A percentile compares a stretch with the other conserved stretches of the same genome.
Conservation (phyloP, 2,797 vertebrate species). For the Myotis planiceps region DNA sequence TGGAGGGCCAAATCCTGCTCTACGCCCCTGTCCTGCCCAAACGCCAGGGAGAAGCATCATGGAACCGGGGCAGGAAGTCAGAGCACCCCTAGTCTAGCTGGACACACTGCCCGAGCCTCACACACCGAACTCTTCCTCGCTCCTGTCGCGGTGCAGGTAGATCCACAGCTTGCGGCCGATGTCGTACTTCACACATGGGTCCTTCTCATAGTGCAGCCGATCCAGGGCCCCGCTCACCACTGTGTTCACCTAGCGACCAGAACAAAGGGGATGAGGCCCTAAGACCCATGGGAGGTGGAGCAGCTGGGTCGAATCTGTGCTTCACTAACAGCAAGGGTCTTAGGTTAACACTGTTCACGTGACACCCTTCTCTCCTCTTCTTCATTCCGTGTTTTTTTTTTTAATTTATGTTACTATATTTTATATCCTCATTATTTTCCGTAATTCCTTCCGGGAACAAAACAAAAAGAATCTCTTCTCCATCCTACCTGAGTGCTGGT, state of each 20-base stretch:
- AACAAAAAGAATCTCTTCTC: background rate
- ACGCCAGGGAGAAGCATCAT: background rate
- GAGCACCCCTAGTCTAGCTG: background rate
- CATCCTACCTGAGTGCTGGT: constrained; percentile 95
- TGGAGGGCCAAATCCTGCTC: background rate
- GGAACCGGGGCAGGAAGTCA: background rate
- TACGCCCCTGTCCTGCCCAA: background rate
- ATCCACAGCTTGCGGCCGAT: constrained; percentile 98
- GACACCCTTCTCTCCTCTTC: background rate
- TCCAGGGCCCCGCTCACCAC: constrained; percentile 98
- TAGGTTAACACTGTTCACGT: background rate
- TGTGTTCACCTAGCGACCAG: constrained; percentile 93
- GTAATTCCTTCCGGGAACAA: background rate
- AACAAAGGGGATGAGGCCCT: background rate
- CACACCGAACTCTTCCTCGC: constrained; percentile 98
- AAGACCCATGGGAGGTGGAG: background rate
- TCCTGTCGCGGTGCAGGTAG: constrained; percentile 95
- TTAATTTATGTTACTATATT: background rate
- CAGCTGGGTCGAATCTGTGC: background rate
- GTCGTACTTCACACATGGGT: constrained; percentile 98
- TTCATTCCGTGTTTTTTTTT: background rate
- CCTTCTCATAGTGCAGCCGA: constrained; percentile 97
- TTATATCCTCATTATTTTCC: background rate
- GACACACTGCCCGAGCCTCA: background rate
- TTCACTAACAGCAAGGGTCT: background rate